Evolutionary conservation across 2,888 invertebrate genomes (phyloP).

Genomic region (Melieria crassipennis): DNA sequence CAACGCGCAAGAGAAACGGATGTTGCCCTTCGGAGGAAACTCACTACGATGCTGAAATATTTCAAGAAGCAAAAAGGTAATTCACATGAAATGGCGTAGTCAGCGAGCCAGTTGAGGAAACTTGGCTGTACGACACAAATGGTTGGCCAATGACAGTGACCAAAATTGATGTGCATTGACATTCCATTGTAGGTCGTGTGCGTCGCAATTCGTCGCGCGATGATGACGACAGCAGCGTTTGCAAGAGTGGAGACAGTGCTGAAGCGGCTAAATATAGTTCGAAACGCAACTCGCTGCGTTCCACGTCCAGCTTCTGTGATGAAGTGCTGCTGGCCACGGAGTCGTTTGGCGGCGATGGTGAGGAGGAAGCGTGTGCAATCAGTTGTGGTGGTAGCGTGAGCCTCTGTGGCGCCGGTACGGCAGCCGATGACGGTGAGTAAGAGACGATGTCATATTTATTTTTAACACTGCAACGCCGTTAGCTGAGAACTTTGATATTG

Average conservation of each 20-base stretch:
- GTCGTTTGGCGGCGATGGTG: slow-evolving; percentile 23
- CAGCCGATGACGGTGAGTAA: slow-evolving; percentile 40
- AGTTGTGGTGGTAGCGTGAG: slow-evolving; percentile 41
- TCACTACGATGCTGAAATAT: slow-evolving; percentile 54
- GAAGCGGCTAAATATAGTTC: slow-evolving; percentile 6
- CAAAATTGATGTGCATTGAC: neutral
- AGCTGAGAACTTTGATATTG: neutral
- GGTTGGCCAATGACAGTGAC: neutral
- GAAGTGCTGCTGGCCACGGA: slow-evolving; percentile 52
- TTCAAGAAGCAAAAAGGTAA: slow-evolving; percentile 58
- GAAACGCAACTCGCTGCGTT: slow-evolving; percentile 58
- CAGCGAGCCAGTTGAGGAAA: slow-evolving; percentile 5
- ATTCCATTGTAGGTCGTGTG: slow-evolving; percentile 44
- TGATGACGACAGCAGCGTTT: slow-evolving; percentile 29
- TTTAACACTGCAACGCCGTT: slow-evolving; percentile 37
- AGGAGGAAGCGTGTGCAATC: slow-evolving; percentile 41
- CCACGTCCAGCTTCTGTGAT: slow-evolving; percentile 61
- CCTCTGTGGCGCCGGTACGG: slow-evolving; percentile 39
- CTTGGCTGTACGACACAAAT: neutral
- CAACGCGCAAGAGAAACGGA: neutral
- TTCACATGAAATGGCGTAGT: slow-evolving; percentile 12
- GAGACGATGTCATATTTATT: neutral
- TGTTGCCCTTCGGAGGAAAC: neutral
- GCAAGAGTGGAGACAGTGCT: neutral
- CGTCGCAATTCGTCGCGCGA: slow-evolving; percentile 42